Evolutionary conservation across 2,113 vertebrate species (phyloP).

Genomic region (Neolamprologus falcicula): DNA sequence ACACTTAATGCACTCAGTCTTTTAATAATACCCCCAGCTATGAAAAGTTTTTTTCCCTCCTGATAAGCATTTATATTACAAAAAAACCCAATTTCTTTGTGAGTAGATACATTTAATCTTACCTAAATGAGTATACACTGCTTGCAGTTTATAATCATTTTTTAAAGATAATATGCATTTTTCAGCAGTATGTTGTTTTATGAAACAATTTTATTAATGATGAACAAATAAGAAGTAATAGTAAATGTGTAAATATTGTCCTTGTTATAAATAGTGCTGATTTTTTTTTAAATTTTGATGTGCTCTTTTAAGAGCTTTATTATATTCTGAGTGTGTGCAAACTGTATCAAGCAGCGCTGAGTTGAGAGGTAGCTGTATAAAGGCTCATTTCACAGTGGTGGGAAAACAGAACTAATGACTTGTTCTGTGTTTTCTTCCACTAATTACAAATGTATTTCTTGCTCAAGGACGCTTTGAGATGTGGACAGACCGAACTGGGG

Average conservation of each 20-base stretch:
- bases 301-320: neutral
- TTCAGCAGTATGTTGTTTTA: neutral
- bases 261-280: neutral
- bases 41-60: neutral
- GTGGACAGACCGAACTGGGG: neutral
- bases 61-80: neutral
- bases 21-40: neutral
- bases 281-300: fast-evolving
- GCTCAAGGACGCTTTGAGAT: neutral
- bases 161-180: neutral
- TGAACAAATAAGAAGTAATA: neutral
- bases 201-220: neutral
- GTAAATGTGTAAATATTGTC: neutral
- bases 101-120: neutral
- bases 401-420: neutral
- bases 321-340: neutral
- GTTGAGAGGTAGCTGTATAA: neutral
- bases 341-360: neutral
- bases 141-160: neutral
- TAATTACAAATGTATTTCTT: neutral
- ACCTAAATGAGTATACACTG: neutral
- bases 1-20: neutral
- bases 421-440: neutral
- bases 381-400: neutral
- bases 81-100: fast-evolving